Evolutionary conservation across 2,888 invertebrate species (phyloP).

Genomic region (Coleophora flavipennella): DNA sequence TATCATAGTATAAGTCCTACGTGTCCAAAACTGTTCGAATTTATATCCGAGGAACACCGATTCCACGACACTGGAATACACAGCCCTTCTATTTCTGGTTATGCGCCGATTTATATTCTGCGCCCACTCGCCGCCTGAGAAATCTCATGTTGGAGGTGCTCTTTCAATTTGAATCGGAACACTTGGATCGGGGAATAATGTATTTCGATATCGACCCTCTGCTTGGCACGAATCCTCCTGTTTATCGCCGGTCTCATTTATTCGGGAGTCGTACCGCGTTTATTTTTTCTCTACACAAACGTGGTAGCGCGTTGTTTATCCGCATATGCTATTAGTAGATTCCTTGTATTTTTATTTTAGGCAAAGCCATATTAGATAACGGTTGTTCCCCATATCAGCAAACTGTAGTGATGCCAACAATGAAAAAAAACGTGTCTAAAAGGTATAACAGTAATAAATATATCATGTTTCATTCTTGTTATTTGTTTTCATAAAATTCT

Average conservation of each 20-base stretch:
- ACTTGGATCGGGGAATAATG: slow-evolving; percentile 72
- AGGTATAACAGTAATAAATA: too few species aligned
- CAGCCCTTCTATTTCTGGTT: slow-evolving; percentile 68
- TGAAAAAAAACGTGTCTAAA: too few species aligned
- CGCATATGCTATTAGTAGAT: slow-evolving; percentile 59
- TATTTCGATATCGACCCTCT: slow-evolving; percentile 72
- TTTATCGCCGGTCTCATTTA: slow-evolving; percentile 71
- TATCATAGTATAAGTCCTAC: too few species aligned
- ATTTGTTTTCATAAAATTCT: too few species aligned
- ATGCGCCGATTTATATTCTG: slow-evolving; percentile 72
- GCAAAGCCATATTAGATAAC: too few species aligned
- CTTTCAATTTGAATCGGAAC: slow-evolving; percentile 74
- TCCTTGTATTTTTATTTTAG: too few species aligned
- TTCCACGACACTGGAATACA: slow-evolving; percentile 60
- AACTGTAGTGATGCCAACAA: too few species aligned
- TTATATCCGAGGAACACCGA: slow-evolving; percentile 22
- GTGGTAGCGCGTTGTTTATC: slow-evolving; percentile 61
- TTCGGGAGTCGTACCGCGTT: slow-evolving; percentile 69
- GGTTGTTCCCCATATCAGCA: too few species aligned
- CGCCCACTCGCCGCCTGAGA: slow-evolving; percentile 71
- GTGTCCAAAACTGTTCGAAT: too few species aligned
- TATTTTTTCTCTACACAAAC: slow-evolving; percentile 67
- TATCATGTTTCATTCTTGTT: too few species aligned
- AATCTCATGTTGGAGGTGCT: slow-evolving; percentile 73
- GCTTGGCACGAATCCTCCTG: slow-evolving; percentile 66